phyloP scores from a whole-genome alignment of 2,797 vertebrate species.

The Cynodonichthys magdalenae region DNA sequence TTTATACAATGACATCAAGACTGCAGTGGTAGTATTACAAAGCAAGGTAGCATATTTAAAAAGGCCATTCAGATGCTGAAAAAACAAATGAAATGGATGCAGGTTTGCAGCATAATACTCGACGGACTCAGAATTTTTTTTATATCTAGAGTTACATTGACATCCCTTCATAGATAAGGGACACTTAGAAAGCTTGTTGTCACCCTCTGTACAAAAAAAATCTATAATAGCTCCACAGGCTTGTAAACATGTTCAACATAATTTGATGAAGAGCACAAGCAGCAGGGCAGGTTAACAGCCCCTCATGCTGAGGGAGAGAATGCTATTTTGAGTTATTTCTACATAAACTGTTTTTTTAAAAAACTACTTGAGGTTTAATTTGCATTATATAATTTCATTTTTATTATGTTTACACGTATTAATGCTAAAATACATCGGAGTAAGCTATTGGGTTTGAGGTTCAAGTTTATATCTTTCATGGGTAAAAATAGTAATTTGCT shows the following conservation, averaged over 20 bases:
- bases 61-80: not conserved
- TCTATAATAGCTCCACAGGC: not conserved
- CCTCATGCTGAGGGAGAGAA: too few species aligned
- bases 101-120: not conserved
- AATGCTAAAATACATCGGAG: too few species aligned
- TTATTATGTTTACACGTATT: too few species aligned
- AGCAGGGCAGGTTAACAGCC: too few species aligned
- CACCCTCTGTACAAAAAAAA: not conserved
- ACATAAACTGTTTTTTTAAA: too few species aligned
- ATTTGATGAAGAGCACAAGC: not conserved
- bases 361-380: too few species aligned
- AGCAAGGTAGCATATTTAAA: not conserved
- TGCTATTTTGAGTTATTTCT: too few species aligned
- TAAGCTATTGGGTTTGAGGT: too few species aligned
- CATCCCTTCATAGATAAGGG: not conserved
- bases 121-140: not conserved
- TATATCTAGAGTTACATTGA: not conserved
- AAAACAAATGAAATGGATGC: not conserved
- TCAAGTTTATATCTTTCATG: too few species aligned
- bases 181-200: not conserved
- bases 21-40: not conserved
- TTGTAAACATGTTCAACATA: not conserved
- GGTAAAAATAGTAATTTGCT: too few species aligned
- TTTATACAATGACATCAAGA: conserved; percentile 3
- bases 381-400: too few species aligned